A percentile compares a stretch with the other conserved stretches of the same genome.
These are phyloP conservation scores for Apus apus DNA, from an alignment of 2,113 vertebrate species.

Conservation along the genomic window DNA sequence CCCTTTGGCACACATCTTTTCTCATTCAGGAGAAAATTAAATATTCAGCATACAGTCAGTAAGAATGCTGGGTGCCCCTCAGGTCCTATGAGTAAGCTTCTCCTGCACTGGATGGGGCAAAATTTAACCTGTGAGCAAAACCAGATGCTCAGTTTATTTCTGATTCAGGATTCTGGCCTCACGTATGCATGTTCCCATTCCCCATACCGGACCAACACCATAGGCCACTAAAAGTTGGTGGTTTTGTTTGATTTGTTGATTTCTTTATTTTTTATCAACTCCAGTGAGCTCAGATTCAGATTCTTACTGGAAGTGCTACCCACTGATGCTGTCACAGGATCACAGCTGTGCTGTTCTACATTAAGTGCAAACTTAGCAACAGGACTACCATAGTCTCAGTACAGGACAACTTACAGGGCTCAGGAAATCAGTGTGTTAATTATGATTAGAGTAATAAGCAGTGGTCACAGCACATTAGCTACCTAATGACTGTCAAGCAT, in stretches of 20 bases:
- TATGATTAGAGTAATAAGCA: constrained; percentile 54
- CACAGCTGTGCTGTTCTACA: neutral
- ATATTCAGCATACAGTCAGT: neutral
- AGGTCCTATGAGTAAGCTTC: neutral
- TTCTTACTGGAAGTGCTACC: neutral
- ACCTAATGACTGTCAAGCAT: constrained; percentile 52
- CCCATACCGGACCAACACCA: neutral
- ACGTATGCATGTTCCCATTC: neutral
- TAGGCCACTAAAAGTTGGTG: neutral
- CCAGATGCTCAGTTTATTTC: neutral
- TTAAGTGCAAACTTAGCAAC: neutral
- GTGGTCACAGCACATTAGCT: constrained; percentile 65
- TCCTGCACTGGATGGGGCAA: neutral
- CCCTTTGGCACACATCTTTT: neutral
- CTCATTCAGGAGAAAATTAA: neutral
- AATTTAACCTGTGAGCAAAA: neutral
- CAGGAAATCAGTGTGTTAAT: constrained; percentile 60
- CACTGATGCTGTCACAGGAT: neutral
- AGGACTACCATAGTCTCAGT: neutral
- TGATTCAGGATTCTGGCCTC: neutral
- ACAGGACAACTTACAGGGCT: neutral
- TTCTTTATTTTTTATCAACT: neutral
- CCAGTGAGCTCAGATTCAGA: neutral
- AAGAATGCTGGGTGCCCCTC: neutral
- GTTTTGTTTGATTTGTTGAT: neutral